Evolutionary conservation across 2,113 vertebrate genomes (phyloP).

Genomic region (Lampris incognitus): DNA sequence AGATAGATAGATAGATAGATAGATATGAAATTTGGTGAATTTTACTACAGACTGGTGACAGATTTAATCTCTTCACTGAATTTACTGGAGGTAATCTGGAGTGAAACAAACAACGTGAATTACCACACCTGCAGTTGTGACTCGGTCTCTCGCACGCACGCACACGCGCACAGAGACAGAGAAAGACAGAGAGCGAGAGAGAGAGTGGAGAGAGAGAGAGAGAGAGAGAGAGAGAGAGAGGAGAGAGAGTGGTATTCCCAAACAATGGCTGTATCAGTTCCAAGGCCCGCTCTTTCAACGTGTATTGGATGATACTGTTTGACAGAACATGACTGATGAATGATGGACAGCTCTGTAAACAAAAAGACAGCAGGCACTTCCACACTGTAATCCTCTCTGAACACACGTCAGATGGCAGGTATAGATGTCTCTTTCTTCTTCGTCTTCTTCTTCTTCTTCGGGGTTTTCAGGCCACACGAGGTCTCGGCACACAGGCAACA

Average conservation of each 20-base stretch:
- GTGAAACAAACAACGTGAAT: background rate
- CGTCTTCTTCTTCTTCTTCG: no score
- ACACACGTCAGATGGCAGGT: background rate
- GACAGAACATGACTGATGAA: constrained; percentile 67
- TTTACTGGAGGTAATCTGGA: constrained; percentile 11
- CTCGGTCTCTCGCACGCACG: constrained; percentile 11
- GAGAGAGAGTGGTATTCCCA: background rate
- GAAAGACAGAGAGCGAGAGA: no score
- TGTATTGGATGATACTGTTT: constrained; percentile 51
- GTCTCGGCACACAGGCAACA: no score
- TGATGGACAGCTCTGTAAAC: constrained; percentile 61
- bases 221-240: constrained; percentile 5
- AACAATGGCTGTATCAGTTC: constrained; percentile 55
- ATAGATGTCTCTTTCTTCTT: no score
- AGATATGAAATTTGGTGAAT: no score
- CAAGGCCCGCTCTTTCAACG: constrained; percentile 51
- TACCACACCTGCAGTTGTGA: constrained; percentile 63
- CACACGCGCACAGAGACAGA: background rate
- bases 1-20: no score
- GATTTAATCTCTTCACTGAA: background rate
- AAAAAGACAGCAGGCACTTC: constrained; percentile 42
- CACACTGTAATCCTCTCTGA: constrained; percentile 14
- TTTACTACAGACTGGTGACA: no score
- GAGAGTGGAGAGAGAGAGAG: constrained; percentile 1
- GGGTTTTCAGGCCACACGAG: no score